phyloP scores from a whole-genome alignment of 2,797 vertebrate species.

The Peromyscus eremicus region DNA sequence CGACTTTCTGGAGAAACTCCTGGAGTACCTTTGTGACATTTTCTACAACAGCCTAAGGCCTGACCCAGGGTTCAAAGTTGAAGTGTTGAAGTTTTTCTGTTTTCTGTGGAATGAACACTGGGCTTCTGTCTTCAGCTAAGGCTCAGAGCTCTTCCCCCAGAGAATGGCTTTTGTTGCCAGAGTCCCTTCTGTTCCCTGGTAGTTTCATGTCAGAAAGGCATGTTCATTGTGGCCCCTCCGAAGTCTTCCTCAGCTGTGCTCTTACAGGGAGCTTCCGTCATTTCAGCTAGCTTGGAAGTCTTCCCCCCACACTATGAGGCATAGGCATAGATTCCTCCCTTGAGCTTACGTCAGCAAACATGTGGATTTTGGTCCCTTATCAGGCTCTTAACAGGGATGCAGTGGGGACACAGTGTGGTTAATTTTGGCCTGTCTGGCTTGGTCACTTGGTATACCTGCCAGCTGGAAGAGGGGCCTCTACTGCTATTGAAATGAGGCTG shows the following conservation, averaged over 20 bases:
- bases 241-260: too few species aligned
- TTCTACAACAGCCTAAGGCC: not conserved
- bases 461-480: not conserved
- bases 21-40: not conserved
- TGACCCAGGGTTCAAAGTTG: too few species aligned
- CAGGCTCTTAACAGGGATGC: not conserved
- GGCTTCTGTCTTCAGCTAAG: not conserved
- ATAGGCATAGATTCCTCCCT: not conserved
- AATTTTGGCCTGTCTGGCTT: not conserved
- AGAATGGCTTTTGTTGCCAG: not conserved
- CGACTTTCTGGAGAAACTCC: not conserved
- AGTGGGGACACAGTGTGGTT: not conserved
- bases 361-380: not conserved
- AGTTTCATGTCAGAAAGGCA: not conserved
- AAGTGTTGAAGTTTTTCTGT: too few species aligned
- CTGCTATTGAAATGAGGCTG: not conserved
- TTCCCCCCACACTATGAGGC: too few species aligned
- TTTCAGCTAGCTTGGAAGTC: not conserved
- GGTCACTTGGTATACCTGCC: not conserved
- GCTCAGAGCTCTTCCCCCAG: not conserved
- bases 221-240: not conserved
- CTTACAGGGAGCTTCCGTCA: not conserved
- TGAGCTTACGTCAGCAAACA: not conserved
- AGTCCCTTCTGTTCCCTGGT: fast-evolving
- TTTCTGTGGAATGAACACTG: not conserved